Evolutionary conservation across 1,140 invertebrate genomes (phyloP).

Genomic region (Drosophila kurseongensis): DNA sequence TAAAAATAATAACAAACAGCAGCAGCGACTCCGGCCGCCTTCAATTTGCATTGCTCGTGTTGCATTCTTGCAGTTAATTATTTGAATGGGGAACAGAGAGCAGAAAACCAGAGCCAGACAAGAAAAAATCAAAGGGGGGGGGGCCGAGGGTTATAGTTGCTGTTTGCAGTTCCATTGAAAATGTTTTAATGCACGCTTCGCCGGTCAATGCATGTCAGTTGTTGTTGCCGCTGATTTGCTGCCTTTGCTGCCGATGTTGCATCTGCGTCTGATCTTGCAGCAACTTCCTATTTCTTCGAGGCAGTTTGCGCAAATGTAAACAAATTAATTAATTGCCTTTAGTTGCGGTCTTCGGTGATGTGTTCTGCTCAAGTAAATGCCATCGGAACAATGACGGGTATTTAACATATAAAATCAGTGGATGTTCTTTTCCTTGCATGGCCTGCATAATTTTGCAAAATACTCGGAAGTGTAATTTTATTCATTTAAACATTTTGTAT

Average conservation of each 20-base stretch:
- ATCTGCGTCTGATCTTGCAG: slow-evolving; percentile 79
- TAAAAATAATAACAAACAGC: slow-evolving; percentile 84
- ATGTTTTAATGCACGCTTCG: slow-evolving; percentile 82
- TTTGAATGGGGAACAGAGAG: slow-evolving; percentile 65
- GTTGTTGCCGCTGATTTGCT: slow-evolving; percentile 42
- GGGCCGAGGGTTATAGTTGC: slow-evolving; percentile 39
- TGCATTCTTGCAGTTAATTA: slow-evolving; percentile 82
- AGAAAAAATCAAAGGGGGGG: slow-evolving; percentile 16
- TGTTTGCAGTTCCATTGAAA: slow-evolving; percentile 77
- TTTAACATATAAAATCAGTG: slow-evolving; percentile 7
- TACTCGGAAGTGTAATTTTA: neutral
- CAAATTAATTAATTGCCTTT: slow-evolving; percentile 83
- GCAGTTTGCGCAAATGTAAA: slow-evolving; percentile 76
- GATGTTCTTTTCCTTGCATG: neutral
- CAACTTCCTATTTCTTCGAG: slow-evolving; percentile 78
- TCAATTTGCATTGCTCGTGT: slow-evolving; percentile 71
- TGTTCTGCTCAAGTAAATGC: slow-evolving; percentile 30
- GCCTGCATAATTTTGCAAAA: neutral
- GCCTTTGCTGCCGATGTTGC: slow-evolving; percentile 48
- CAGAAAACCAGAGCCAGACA: slow-evolving; percentile 33
- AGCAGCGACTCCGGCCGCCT: slow-evolving; percentile 48
- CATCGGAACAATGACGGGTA: slow-evolving; percentile 17
- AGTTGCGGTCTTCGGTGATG: slow-evolving; percentile 57
- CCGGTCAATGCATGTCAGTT: slow-evolving; percentile 77
- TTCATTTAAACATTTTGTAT: no score